Conservation (phyloP, 2,888 invertebrate genomes). For the Athalia circularis region DNA sequence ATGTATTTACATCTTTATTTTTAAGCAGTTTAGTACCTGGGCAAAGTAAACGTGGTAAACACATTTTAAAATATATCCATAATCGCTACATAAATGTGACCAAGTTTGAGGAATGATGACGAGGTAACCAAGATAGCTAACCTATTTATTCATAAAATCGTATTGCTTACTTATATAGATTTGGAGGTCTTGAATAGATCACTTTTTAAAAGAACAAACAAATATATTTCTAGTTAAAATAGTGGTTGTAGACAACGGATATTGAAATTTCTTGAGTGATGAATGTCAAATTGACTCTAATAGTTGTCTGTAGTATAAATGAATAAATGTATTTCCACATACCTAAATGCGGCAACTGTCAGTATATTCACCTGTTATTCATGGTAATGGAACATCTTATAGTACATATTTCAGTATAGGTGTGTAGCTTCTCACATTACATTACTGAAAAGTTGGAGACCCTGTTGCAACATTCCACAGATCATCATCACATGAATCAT, state of each 20-base stretch:
- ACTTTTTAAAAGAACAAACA: conserved; percentile 17
- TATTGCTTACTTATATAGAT: conserved; percentile 33
- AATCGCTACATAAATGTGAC: conserved; percentile 36
- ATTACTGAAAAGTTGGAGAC: conserved; percentile 11
- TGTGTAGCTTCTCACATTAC: neutral
- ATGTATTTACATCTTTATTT: conserved; percentile 26
- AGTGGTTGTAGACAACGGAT: conserved; percentile 30
- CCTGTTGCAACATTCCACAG: conserved; percentile 3
- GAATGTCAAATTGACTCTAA: conserved; percentile 5
- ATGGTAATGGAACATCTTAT: conserved; percentile 1
- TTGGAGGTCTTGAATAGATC: conserved; percentile 17
- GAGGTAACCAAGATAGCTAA: neutral
- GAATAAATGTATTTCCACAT: conserved; percentile 32
- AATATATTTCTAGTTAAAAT: conserved; percentile 41
- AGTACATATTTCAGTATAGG: conserved; percentile 16
- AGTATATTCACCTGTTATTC: conserved; percentile 23
- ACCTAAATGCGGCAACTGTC: neutral
- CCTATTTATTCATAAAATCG: conserved; percentile 26
- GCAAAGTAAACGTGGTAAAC: conserved; percentile 14
- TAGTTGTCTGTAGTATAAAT: conserved; percentile 39
- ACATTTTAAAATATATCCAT: conserved; percentile 16
- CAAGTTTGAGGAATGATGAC: conserved; percentile 18
- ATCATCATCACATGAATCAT: neutral
- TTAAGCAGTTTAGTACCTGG: conserved; percentile 36
- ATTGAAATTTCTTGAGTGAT: conserved; percentile 33